Evolutionary conservation across 2,888 invertebrate genomes (phyloP).

Genomic region (Imbricaverruca yamaguchii): DNA sequence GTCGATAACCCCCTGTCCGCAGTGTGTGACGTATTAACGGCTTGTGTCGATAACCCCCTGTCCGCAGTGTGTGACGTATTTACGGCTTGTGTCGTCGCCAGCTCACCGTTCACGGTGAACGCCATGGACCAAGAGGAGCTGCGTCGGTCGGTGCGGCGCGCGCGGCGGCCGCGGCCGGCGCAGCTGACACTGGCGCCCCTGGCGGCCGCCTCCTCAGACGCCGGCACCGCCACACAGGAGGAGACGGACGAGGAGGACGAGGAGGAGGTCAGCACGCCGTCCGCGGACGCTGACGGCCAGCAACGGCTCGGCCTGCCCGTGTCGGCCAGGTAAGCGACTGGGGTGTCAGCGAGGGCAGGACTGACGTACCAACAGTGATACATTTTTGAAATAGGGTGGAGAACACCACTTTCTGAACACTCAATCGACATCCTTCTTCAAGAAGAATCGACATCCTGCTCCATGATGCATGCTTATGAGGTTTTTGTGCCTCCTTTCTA

Average conservation of each 20-base stretch:
- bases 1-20: too few relatives aligned
- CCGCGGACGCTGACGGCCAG: constrained; percentile 5
- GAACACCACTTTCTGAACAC: too few relatives aligned
- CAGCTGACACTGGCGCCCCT: constrained; percentile 36
- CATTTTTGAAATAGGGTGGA: too few relatives aligned
- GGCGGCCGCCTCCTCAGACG: constrained; percentile 28
- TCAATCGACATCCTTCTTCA: too few relatives aligned
- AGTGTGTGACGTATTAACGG: too few relatives aligned
- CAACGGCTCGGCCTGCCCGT: background rate
- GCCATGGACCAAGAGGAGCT: constrained; percentile 80
- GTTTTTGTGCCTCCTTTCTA: too few relatives aligned
- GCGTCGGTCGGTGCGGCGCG: constrained; percentile 62
- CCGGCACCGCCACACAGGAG: constrained; percentile 29
- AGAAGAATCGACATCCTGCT: too few relatives aligned
- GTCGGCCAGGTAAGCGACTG: background rate
- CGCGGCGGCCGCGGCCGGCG: constrained; percentile 51
- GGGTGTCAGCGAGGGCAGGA: too few relatives aligned
- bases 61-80: background rate
- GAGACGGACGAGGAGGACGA: constrained; percentile 41
- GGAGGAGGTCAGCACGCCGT: background rate
- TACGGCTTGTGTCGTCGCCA: background rate
- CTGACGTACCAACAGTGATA: too few relatives aligned
- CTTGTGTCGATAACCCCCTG: too few relatives aligned
- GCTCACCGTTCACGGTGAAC: constrained; percentile 68
- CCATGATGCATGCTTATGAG: too few relatives aligned